Base-by-base conservation (phyloP, 2,797 vertebrate species). In the Moxostoma hubbsi region DNA sequence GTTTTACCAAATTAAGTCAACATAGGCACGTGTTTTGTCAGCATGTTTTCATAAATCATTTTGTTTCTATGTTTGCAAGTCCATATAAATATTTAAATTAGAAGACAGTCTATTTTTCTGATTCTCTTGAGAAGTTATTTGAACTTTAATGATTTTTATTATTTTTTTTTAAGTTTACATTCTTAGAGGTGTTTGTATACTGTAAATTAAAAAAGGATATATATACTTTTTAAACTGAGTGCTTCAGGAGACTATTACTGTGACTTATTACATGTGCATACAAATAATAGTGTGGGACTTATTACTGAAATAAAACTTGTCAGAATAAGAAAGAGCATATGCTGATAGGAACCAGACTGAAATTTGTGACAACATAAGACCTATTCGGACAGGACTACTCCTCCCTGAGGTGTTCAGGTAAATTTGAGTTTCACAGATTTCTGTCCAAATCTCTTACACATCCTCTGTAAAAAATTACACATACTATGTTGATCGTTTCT, bases 51-150 rank as follows among this genome's bases (percentile, higher is more conserved):
- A 47, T 1, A 12, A 64, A 46, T 5, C 10, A 16, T 24, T 24
- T 24, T 24, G 8, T 50, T 61, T 50, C 57, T 16, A 46, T 65
- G 50, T 16, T 55, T 55, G 73, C 50, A 75, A 65, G 54, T 65
- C 15, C 7, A 75, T 45, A 65, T 55, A 49, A n/a, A 66, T 58
- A 66, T 8, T 8, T 49, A 36, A 18, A 7, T 46, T n/a, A 66
- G 9, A 9, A 47, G 54, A 45, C 6, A 7, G 15, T 5, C 46
- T 46, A 13, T 64, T 64, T 64, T 4, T 4, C 9, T 54, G 54
- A 65, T 49, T 45, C 13, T 65, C 8, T n/a, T 65, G 61, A 65
- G 55, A 64, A 64, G 51, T 7, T 24, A 24, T 24, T 24, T 24
- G 24, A 24, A 2, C 24, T 24, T 24, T 24, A 24, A 24, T 24